phyloP scores from a whole-genome alignment of 2,113 vertebrate genomes.

The Passer domesticus region DNA sequence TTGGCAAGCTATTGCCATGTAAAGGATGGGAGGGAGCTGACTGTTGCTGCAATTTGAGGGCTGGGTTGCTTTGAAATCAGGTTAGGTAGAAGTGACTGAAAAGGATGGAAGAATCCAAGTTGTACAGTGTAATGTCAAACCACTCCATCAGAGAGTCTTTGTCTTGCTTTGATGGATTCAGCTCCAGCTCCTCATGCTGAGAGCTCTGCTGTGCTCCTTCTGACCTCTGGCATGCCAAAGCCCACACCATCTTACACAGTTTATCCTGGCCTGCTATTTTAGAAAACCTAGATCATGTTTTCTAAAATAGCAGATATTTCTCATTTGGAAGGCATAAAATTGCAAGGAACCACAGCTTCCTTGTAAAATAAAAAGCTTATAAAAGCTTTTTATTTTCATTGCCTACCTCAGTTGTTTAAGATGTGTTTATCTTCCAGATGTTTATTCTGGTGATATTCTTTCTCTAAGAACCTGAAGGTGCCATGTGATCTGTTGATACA shows the following conservation, averaged over 20 bases:
- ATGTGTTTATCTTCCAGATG: background rate
- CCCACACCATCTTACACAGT: background rate
- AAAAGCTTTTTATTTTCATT: background rate
- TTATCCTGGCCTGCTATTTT: background rate
- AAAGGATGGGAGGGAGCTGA: background rate
- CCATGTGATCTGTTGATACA: background rate
- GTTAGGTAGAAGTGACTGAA: background rate
- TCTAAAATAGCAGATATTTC: background rate
- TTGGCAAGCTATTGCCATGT: background rate
- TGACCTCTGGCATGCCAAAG: background rate
- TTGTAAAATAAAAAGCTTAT: background rate
- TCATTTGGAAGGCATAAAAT: background rate
- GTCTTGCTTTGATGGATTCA: background rate
- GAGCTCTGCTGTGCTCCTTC: background rate
- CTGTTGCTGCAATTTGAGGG: background rate
- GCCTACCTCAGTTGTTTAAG: background rate
- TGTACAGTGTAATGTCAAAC: background rate
- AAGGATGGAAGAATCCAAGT: background rate
- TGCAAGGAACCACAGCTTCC: background rate
- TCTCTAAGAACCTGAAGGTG: background rate
- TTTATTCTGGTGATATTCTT: background rate
- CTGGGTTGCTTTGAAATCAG: background rate
- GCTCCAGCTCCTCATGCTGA: background rate
- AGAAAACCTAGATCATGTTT: background rate
- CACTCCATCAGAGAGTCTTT: background rate